phyloP scores from a whole-genome alignment of 2,113 vertebrate species.

The Camelus dromedarius region DNA sequence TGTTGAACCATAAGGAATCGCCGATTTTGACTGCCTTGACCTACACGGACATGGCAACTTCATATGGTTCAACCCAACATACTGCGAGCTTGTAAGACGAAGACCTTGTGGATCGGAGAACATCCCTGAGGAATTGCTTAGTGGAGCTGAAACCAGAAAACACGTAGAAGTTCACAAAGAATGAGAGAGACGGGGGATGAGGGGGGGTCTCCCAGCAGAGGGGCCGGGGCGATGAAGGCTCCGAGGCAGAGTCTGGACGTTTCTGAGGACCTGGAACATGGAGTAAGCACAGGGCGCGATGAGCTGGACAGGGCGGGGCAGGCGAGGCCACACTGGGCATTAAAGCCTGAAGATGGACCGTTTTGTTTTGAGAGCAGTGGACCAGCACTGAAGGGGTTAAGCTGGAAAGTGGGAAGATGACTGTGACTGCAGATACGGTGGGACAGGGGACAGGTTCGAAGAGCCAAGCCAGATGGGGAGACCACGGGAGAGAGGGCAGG shows the following conservation, averaged over 20 bases:
- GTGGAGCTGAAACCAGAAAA: background rate
- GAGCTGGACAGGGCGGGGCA: background rate
- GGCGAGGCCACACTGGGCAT: fast-evolving
- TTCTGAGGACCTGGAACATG: fast-evolving
- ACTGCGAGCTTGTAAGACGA: background rate
- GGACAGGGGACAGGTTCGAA: background rate
- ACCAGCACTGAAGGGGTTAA: background rate
- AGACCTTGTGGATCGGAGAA: background rate
- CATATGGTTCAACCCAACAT: background rate
- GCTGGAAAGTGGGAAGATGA: background rate
- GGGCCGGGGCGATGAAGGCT: fast-evolving
- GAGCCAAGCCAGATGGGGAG: background rate
- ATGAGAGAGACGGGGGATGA: background rate
- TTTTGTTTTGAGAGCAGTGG: background rate
- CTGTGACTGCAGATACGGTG: background rate
- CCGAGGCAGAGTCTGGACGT: background rate
- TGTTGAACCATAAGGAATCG: background rate
- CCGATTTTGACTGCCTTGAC: background rate
- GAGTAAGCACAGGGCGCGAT: too few species aligned
- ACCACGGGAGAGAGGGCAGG: fast-evolving
- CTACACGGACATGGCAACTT: background rate
- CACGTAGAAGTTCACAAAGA: background rate
- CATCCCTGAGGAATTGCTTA: background rate
- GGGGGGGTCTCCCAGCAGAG: background rate
- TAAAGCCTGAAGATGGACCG: too few species aligned